Conservation (phyloP, 2,888 invertebrate species). For the Melangyna quadrimaculata region DNA sequence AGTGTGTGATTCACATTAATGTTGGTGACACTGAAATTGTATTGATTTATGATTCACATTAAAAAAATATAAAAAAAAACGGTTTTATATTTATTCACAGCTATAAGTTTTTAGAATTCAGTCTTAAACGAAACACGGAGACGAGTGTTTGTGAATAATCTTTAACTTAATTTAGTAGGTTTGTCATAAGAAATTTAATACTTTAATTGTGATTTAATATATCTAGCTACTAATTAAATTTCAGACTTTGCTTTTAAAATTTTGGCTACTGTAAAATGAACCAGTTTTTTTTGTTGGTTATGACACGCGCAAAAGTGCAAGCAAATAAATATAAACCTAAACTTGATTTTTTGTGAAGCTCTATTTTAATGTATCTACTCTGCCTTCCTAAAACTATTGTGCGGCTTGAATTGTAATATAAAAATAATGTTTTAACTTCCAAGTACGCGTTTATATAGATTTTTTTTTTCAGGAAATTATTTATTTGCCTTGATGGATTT, state of each 20-base stretch:
- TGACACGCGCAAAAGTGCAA: not conserved
- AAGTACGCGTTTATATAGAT: not conserved
- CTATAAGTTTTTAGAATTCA: not conserved
- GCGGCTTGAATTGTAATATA: not conserved
- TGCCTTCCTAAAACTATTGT: not conserved
- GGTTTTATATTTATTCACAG: not conserved
- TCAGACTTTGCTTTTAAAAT: too few relatives aligned
- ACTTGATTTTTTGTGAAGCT: constrained; percentile 4
- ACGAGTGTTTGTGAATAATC: not conserved
- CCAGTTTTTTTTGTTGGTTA: not conserved
- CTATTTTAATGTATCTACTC: not conserved
- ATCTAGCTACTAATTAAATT: not conserved
- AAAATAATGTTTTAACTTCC: not conserved
- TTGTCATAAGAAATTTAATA: not conserved
- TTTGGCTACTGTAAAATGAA: not conserved
- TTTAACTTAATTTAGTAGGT: not conserved
- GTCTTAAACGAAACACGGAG: not conserved
- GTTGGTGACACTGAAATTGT: constrained; percentile 23
- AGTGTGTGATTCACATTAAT: constrained; percentile 15
- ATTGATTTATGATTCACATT: constrained; percentile 10
- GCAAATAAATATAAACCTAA: not conserved
- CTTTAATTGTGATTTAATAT: not conserved
- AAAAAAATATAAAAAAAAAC: not conserved
- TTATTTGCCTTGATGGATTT: not conserved
- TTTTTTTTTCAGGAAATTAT: not conserved